Evolutionary conservation across 1,140 invertebrate species (phyloP), one percentile per base, ranked within the genome.

Genomic region (Parapsyche elsis): DNA sequence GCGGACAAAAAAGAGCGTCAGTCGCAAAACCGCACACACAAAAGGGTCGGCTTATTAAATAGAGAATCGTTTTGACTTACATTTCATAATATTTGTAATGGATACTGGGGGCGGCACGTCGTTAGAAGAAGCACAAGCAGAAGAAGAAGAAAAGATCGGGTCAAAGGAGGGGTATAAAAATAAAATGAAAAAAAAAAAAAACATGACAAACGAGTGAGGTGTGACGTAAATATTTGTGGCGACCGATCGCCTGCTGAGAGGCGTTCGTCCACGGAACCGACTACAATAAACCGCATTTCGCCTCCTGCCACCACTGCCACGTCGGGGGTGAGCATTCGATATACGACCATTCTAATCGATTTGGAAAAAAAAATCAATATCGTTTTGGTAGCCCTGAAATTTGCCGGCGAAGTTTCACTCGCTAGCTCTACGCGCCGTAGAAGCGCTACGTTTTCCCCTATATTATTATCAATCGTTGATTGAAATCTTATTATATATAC

Each of bases 71-170:
- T 83, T 83, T 83, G 82, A 83, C 82, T 83, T 83, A 77, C 82
- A 79, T 81, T 81, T 83, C 82, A 83, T 81, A 83, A 83, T 83
- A 83, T 83, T 83, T 83, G 82, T 83, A 83, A 83, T 81, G 80
- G 73, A 81, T 83, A 83, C 59, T 59, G 75, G 80, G 75, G 82
- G 82, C 82, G 82, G 82, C 57, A 21, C 45, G 76, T 75, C 46
- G 1, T 67, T 26, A 23, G 61, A 67, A 10, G 5, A 23, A 7
- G 1, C 12, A 67, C 24, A 38, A 73, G 16, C 0, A 49, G 71
- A 73, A 9, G 44, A 38, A 73, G 16, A 19, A 49, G 71, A 73
- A 9, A 57, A 38, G 38, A 67, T 67, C 64, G 23, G 14, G 10
- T 79, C 26, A 70, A 9, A 26, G 71, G 45, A 74, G 71, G 74